Base-by-base conservation (phyloP, 2,888 invertebrate species). In the Chromoteleia sp. region DNA sequence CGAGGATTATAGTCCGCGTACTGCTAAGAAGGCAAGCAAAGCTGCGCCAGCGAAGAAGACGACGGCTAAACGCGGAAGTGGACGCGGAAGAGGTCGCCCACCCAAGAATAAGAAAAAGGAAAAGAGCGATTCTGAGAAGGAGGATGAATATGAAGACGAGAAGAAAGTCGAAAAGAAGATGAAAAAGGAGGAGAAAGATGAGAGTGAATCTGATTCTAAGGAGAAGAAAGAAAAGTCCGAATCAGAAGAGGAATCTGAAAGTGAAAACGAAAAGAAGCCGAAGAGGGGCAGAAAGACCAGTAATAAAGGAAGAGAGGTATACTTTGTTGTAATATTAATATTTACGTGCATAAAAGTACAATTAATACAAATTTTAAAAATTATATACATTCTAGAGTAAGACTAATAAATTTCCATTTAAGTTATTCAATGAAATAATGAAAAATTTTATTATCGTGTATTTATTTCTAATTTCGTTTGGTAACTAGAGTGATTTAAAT, bases 1-100 rank as follows among this genome's bases (percentile, higher is more conserved):
- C 71, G 89, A 91, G 68, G 91, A 90, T 83, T 89, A 90, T 29
- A 89, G 85, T 83, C 89, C 90, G n/a, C 79, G 83, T 10, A 81
- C 83, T 8, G 88, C 86, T 43, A 89, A 87, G 70, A 91, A 87
- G 77, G 48, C 81, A 12, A 86, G 17, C 83, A 89, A 87, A 80
- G 3, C 75, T 8, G 10, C 79, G 0, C 45, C 83, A 0, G 83
- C 76, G 2, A 88, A 85, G 30, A 88, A 87, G 74, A 50, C 84
- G 7, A 33, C 84, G 0, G 86, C 85, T 39, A 83, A 63, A 36
- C 86, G 81, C 33, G 80, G 80, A 43, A 67, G 63, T 78, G 85
- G 73, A 41, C 86, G 81, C 30, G 80, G 80, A 43, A 67, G 67
- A 80, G 85, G 73, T 10, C 84, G 86, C 14, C 85, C 84, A 4